Base-by-base conservation (phyloP, 2,797 vertebrate species). In the Pseudomugil tenellus region DNA sequence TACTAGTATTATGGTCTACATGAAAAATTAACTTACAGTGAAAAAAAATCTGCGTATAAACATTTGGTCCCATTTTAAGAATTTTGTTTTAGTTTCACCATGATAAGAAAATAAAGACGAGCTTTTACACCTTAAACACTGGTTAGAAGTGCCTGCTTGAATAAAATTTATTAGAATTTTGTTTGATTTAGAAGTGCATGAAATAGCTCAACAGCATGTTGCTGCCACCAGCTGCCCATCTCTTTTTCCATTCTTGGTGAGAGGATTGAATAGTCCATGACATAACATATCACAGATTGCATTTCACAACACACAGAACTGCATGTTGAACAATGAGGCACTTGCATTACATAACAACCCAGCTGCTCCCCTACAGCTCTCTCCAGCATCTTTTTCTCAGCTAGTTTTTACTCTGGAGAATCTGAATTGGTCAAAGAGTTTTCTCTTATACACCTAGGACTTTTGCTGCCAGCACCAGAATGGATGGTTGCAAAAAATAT, bases 191-290 rank as follows among this genome's bases (percentile, higher is more conserved):
- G 52, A 62, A 56, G 77, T 79, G 85, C 79, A 82, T 80, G 76
- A 88, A 84, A 69, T 16, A 26, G 51, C 63, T 73, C 6, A 46
- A 41, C 34, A 25, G 63, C 39, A 41, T 43, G 79, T 76, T 67
- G 76, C 64, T 34, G 53, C 74, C 70, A 72, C 84, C 83, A 84
- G 75, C 86, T 88, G 83, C 71, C 77, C 69, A 41, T 79, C 70
- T 63, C 74, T 13, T 26, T 35, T 52, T 57, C 62, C 58, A 52
- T 73, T 65, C 72, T 46, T 34, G 28, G 74, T 63, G 63, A 56
- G 63, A 78, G 58, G 70, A 74, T 70, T 2, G 10, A 72, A 70
- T 76, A 25, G 52, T 65, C 63, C 46, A 28, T 61, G 58, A 73
- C 70, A 59, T 53, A 58, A 72, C 37, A 63, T 58, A 28, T 73